phyloP scores from a whole-genome alignment of 2,113 vertebrate genomes.

The Gymnobelideus leadbeateri region DNA sequence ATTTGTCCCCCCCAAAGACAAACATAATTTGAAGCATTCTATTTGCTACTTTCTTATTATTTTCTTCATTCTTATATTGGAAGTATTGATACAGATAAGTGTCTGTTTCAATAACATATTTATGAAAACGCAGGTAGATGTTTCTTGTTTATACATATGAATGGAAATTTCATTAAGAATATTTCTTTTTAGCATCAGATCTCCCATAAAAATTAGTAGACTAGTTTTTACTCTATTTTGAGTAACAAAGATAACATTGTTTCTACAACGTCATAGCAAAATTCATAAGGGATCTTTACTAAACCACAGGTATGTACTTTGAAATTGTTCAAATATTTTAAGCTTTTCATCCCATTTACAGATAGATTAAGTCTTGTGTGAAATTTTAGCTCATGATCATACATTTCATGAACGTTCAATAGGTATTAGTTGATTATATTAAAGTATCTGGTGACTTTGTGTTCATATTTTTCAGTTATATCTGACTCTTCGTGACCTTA shows the following conservation, averaged over 20 bases:
- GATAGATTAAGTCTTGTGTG: neutral
- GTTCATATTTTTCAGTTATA: too few relatives aligned
- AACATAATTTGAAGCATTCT: neutral
- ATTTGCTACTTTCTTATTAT: neutral
- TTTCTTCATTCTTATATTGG: neutral
- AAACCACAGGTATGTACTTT: neutral
- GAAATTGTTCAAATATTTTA: neutral
- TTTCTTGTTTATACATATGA: neutral
- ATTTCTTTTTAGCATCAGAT: neutral
- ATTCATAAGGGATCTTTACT: neutral
- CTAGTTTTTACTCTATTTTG: neutral
- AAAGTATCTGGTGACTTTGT: neutral
- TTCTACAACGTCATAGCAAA: too few relatives aligned
- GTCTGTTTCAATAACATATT: neutral
- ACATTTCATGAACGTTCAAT: neutral
- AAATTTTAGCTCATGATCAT: slow-evolving; percentile 1
- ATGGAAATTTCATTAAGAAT: neutral
- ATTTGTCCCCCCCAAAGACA: neutral
- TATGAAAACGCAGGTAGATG: neutral
- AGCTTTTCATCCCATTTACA: neutral
- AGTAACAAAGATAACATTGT: neutral
- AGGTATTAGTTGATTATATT: neutral
- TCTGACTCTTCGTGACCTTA: too few relatives aligned
- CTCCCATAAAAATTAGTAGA: neutral
- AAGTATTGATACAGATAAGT: neutral